Evolutionary conservation across 2,888 invertebrate species (phyloP).

Genomic region (Barypeithes pellucidus): DNA sequence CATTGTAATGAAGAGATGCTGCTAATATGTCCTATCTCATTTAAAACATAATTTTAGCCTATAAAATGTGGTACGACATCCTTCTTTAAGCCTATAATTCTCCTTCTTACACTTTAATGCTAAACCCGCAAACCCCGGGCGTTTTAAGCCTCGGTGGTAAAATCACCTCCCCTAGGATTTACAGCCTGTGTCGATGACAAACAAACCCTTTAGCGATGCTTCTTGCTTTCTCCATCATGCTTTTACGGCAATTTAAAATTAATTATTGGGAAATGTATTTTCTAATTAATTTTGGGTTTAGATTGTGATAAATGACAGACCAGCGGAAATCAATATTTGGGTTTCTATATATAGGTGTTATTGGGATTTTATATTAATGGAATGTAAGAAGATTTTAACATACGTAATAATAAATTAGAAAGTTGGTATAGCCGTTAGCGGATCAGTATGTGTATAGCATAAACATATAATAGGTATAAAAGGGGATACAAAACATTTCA

Average conservation of each 20-base stretch:
- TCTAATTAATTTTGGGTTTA: conserved; percentile 34
- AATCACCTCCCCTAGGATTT: conserved; percentile 32
- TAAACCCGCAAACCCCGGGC: conserved; percentile 31
- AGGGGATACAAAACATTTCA: no score
- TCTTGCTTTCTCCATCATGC: conserved; percentile 19
- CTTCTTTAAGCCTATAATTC: conserved; percentile 15
- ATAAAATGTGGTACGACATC: conserved; percentile 2
- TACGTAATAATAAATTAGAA: no score
- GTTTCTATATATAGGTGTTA: background rate
- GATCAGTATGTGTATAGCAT: no score
- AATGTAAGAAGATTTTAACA: no score
- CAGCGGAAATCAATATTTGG: conserved; percentile 1
- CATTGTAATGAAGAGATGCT: no score
- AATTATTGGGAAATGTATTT: conserved; percentile 45
- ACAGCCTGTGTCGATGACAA: conserved; percentile 45
- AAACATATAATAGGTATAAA: no score
- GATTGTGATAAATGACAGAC: conserved; percentile 10
- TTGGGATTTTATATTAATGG: no score
- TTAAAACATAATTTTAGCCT: background rate
- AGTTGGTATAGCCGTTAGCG: no score
- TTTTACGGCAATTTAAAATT: conserved; percentile 38
- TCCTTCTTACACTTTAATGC: conserved; percentile 11
- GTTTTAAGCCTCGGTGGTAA: conserved; percentile 40
- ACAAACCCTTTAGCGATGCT: conserved; percentile 30
- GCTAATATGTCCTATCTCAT: no score